phyloP scores from a whole-genome alignment of 2,113 vertebrate species.

The Poeciliopsis occidentalis region DNA sequence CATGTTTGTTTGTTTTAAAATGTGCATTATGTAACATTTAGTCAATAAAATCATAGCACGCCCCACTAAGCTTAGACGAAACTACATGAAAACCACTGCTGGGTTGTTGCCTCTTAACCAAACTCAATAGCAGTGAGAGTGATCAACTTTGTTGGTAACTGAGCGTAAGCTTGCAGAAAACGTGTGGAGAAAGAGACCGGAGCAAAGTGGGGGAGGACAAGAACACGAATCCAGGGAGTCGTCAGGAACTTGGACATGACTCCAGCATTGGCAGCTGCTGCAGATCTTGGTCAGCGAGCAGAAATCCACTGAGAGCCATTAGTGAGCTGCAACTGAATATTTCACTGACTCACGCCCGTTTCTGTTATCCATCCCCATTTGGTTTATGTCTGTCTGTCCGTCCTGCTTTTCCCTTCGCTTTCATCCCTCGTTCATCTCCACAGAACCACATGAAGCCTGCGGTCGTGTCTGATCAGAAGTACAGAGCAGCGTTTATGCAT shows the following conservation, averaged over 20 bases:
- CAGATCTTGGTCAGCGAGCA: conserved; percentile 29
- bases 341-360: conserved; percentile 46
- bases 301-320: conserved; percentile 39
- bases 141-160: conserved; percentile 38
- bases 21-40: too few species aligned
- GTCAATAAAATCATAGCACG: too few species aligned
- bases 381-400: conserved; percentile 10
- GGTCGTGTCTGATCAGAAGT: conserved; percentile 4
- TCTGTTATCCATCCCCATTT: conserved; percentile 22
- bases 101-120: conserved; percentile 3
- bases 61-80: too few species aligned
- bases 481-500: conserved; percentile 5
- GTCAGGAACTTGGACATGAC: conserved; percentile 69
- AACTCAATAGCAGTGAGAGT: conserved; percentile 15
- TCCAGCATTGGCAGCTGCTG: conserved; percentile 73
- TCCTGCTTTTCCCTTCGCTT: conserved; percentile 7
- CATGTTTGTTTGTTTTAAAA: too few species aligned
- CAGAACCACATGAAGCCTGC: background rate
- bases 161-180: conserved; percentile 19
- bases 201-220: conserved; percentile 35
- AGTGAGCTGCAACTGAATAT: conserved; percentile 32
- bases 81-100: background rate
- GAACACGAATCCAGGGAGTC: conserved; percentile 54
- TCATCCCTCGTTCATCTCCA: conserved; percentile 2
- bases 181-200: conserved; percentile 6